Evolutionary conservation across 2,888 invertebrate species (phyloP).

Genomic region (Mesoligia furuncula): DNA sequence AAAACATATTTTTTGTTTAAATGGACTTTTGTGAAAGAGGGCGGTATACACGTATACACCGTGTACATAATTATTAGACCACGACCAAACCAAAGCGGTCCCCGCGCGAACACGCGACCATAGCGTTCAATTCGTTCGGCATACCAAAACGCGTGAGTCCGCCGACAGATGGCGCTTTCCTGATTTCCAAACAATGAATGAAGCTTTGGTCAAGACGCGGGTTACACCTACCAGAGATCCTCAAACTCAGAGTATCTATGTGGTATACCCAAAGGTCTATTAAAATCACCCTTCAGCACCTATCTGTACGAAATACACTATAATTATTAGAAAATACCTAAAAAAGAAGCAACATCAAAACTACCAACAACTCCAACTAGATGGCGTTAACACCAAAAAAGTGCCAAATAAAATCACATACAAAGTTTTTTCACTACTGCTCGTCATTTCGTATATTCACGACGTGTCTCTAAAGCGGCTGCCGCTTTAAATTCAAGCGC

Average conservation of each 20-base stretch:
- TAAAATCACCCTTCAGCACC: not conserved
- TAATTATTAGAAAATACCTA: constrained; percentile 22
- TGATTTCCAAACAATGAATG: not conserved
- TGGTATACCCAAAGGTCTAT: not conserved
- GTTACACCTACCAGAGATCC: not conserved
- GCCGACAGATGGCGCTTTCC: not conserved
- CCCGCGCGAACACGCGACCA: not conserved
- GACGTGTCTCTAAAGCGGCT: constrained; percentile 18
- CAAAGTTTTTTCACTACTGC: constrained; percentile 23
- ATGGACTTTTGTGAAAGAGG: not conserved
- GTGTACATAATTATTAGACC: too few species aligned
- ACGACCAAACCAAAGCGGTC: not conserved
- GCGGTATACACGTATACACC: too few species aligned
- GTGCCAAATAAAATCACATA: constrained; percentile 38
- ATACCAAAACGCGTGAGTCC: not conserved
- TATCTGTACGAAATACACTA: not conserved
- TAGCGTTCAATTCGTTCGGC: not conserved
- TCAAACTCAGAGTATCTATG: not conserved
- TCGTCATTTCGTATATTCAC: constrained; percentile 32
- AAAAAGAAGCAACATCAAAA: constrained; percentile 17
- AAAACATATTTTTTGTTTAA: not conserved
- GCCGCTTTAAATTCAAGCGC: constrained; percentile 77
- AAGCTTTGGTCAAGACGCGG: not conserved
- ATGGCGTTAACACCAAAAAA: constrained; percentile 49
- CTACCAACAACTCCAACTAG: constrained; percentile 29